Conservation (phyloP, 1,140 invertebrate species). For the Bilobella aurantiaca region DNA sequence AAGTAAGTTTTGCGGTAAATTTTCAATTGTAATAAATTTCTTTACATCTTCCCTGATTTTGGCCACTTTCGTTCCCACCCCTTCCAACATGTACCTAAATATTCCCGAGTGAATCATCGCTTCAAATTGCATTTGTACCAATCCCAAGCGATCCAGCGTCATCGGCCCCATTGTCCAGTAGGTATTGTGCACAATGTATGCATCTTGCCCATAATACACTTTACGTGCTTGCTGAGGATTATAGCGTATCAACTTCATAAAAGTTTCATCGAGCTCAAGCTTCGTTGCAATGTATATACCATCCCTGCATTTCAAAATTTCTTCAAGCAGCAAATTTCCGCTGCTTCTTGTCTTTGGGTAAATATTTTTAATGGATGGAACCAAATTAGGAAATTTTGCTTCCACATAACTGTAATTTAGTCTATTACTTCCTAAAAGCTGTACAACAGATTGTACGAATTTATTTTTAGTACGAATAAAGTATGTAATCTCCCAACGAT, state of each 20-base stretch:
- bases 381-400: too few relatives aligned
- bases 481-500: too few relatives aligned
- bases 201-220: neutral
- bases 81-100: neutral
- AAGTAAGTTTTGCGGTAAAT: neutral
- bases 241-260: neutral
- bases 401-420: too few relatives aligned
- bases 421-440: too few relatives aligned
- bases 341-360: too few relatives aligned
- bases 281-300: neutral
- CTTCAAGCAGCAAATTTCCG: too few relatives aligned
- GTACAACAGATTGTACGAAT: too few relatives aligned
- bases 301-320: neutral
- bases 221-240: neutral
- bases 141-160: neutral
- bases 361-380: too few relatives aligned
- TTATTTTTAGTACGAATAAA: too few relatives aligned
- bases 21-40: neutral
- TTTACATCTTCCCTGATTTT: neutral
- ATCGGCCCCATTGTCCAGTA: neutral
- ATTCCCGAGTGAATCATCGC: neutral
- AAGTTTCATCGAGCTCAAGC: neutral
- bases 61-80: neutral
- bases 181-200: neutral
- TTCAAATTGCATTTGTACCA: neutral